Conservation (phyloP, 2,888 invertebrate genomes). For the Seira sanloemensis region DNA sequence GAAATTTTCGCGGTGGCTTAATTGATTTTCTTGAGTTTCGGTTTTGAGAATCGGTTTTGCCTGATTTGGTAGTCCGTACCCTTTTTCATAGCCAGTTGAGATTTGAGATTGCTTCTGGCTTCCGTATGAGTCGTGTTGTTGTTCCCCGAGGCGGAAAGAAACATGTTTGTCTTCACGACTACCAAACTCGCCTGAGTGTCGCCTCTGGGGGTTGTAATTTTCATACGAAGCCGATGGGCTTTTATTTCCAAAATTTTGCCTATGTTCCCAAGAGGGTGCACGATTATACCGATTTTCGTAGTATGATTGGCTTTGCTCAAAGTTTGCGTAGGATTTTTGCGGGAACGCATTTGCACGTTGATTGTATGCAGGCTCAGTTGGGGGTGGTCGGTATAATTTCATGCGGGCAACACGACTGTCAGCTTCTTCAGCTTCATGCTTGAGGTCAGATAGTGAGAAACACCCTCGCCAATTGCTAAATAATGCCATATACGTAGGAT, state of each 20-base stretch:
- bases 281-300: neutral
- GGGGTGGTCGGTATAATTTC: slow-evolving; percentile 6
- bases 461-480: neutral
- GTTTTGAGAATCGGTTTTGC: neutral
- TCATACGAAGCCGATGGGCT: neutral
- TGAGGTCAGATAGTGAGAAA: neutral
- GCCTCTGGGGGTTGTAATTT: neutral
- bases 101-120: neutral
- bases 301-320: neutral
- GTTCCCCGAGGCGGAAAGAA: neutral
- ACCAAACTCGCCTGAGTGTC: neutral
- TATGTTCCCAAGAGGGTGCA: neutral
- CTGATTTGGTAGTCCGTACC: neutral
- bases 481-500: slow-evolving; percentile 21
- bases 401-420: neutral
- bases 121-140: too few species aligned
- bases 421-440: neutral
- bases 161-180: neutral
- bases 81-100: neutral
- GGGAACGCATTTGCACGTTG: neutral
- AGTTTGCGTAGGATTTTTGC: neutral
- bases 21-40: neutral
- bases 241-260: neutral
- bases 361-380: too few species aligned
- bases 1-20: neutral